Base-by-base conservation (phyloP, 2,888 invertebrate species). In the Athalia cordata region DNA sequence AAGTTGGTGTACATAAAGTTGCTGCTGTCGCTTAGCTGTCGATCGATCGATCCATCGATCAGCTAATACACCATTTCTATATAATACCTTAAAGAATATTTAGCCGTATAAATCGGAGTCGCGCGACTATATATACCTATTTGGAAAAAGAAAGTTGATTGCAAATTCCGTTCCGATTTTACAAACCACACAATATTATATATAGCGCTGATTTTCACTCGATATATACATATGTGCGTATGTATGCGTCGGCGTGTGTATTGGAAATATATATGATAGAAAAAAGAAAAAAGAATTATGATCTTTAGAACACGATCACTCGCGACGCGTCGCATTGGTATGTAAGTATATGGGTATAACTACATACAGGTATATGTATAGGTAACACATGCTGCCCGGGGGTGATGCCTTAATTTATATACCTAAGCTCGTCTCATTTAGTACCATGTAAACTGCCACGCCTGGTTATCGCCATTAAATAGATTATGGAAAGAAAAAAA, bases 141-240 rank as follows among this genome's bases (percentile, higher is more conserved):
- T 75, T 75, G 61, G 75, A 62, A 75, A 75, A 75, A 75, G 75
- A 75, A 75, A 75, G 75, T 75, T 62, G 75, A 75, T 75, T 64
- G 75, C 75, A 62, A 75, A 75, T 75, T 75, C 75, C 75, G 75
- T 75, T 75, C 75, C 75, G 75, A 75, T 75, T 75, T 62, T 43
- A 68, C 50, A 47, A n/a, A 5, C 15, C 47, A n/a, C 11, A 0
- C 49, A 6, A 49, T 47, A 5, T 5, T 47, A 7, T 3, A 7
- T 3, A 13, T 2, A 49, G 3, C 9, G 4, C 5, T 7, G 62
- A 9, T 64, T 75, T 75, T 75, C 64, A 75, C 62, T 75, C 75
- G 64, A 52, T 13, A 62, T 49, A 49, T 43, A 50, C 47, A 29
- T 29, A 29, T 29, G 29, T 29, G 29, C 29, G 29, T 29, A 1